phyloP scores from a whole-genome alignment of 1,140 invertebrate genomes.

The Pemphigus obesinymphae region DNA sequence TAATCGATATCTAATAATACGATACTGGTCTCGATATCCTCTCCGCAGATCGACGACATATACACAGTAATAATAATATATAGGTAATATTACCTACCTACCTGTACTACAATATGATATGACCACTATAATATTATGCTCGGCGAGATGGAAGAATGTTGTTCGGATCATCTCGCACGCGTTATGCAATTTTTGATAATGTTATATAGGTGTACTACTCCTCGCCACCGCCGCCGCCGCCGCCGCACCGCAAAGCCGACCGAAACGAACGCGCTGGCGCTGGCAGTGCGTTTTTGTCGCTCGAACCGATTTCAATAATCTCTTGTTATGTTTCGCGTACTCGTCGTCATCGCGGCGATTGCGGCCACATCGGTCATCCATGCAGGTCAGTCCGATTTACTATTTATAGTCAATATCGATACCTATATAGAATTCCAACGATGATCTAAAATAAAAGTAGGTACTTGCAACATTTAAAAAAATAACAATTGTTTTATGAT shows the following conservation, averaged over 20 bases:
- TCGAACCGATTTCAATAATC: not conserved
- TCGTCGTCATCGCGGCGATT: not conserved
- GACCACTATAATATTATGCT: not conserved
- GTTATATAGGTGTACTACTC: not conserved
- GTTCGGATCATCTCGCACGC: not conserved
- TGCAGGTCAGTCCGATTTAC: slow-evolving; percentile 3
- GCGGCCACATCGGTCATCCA: slow-evolving; percentile 1
- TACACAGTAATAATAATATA: too few species aligned
- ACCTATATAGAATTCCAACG: too few species aligned
- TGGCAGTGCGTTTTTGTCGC: slow-evolving; percentile 28
- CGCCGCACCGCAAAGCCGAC: not conserved
- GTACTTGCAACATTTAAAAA: too few species aligned
- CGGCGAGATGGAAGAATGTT: not conserved
- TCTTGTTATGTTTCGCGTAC: slow-evolving; percentile 11
- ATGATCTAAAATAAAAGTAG: too few species aligned
- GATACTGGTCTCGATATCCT: too few species aligned
- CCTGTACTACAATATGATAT: too few species aligned
- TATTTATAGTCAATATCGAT: too few species aligned
- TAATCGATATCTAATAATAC: too few species aligned
- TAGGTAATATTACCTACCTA: too few species aligned
- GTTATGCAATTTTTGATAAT: slow-evolving; percentile 17
- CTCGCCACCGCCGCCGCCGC: not conserved
- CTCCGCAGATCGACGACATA: too few species aligned
- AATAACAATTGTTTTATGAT: too few species aligned
- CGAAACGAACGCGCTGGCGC: not conserved